Evolutionary conservation across 2,113 vertebrate species (phyloP).

Genomic region (Polyodon spathula): DNA sequence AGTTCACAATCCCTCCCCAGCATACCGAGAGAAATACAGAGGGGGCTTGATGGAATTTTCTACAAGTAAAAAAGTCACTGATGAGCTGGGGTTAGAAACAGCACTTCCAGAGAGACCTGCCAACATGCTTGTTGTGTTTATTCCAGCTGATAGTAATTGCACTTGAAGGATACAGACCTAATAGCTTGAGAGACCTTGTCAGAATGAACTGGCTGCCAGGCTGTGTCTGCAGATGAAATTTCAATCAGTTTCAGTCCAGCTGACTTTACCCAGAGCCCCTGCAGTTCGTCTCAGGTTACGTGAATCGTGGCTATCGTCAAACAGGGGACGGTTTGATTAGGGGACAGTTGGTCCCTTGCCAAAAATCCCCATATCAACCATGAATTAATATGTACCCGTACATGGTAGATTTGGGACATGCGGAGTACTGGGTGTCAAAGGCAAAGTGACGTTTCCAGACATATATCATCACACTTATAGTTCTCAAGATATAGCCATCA

Average conservation of each 20-base stretch:
- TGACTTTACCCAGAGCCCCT: slow-evolving; percentile 1
- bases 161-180: slow-evolving; percentile 43
- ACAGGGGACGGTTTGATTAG: too few species aligned
- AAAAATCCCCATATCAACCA: too few species aligned
- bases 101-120: slow-evolving; percentile 17
- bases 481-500: too few species aligned
- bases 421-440: too few species aligned
- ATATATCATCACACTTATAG: too few species aligned
- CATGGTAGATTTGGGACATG: too few species aligned
- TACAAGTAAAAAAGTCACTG: slow-evolving; percentile 11
- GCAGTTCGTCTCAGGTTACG: not conserved
- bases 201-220: slow-evolving; percentile 15
- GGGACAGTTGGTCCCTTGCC: too few species aligned
- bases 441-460: too few species aligned
- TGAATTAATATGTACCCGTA: too few species aligned
- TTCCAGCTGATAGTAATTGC: slow-evolving; percentile 30
- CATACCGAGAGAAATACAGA: not conserved
- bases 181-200: slow-evolving; percentile 21
- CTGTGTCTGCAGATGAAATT: slow-evolving; percentile 33
- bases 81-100: slow-evolving; percentile 24
- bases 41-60: too few species aligned
- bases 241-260: slow-evolving; percentile 25
- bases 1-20: not conserved
- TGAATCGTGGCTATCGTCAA: not conserved
- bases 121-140: slow-evolving; percentile 16